Conservation (phyloP, 2,888 invertebrate genomes). For the Rambutsinella grinnellia region DNA sequence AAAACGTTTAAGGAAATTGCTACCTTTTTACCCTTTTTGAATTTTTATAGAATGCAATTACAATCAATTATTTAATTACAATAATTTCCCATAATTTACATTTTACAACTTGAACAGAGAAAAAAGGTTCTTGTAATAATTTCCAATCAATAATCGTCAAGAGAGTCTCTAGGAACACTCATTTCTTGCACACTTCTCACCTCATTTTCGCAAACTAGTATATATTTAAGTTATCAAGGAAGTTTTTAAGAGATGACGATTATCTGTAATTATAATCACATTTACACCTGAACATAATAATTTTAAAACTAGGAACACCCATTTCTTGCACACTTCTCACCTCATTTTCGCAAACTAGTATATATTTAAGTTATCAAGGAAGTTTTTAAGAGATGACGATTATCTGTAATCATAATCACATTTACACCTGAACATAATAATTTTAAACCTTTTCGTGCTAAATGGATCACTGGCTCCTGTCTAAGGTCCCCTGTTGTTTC, state of each 20-base stretch:
- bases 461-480: background rate
- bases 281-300: background rate
- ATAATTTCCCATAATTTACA: no score
- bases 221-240: slow-evolving; percentile 27
- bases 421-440: background rate
- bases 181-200: slow-evolving; percentile 42
- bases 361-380: slow-evolving; percentile 28
- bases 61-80: no score
- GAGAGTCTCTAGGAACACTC: no score
- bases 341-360: slow-evolving; percentile 28
- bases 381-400: background rate
- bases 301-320: no score
- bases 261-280: background rate
- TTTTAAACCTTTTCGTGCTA: slow-evolving; percentile 4
- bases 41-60: no score
- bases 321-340: slow-evolving; percentile 42
- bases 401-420: background rate
- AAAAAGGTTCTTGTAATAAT: no score
- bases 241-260: background rate
- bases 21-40: no score
- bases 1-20: no score
- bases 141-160: no score
- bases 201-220: slow-evolving; percentile 23
- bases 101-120: no score
- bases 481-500: background rate